These are phyloP conservation scores for Pao palembangensis DNA, from an alignment of 2,113 vertebrate genomes.

Conservation along the genomic window DNA sequence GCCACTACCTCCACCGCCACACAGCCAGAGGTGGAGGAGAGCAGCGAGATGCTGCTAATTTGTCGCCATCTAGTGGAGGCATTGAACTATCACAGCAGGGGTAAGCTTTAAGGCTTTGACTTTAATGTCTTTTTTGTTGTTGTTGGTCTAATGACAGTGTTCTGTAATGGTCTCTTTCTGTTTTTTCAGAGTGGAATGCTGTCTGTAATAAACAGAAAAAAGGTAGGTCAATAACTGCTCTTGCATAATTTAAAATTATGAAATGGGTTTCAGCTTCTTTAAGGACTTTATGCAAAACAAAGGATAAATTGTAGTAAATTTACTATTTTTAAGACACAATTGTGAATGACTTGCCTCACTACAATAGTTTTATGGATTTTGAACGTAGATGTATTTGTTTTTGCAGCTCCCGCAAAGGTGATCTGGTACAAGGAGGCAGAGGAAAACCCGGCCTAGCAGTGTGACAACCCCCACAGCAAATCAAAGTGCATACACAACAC, in stretches of 20 bases:
- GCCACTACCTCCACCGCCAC: slow-evolving; percentile 20
- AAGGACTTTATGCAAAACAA: background rate
- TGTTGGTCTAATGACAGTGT: background rate
- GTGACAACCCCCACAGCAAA: slow-evolving; percentile 20
- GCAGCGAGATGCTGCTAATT: slow-evolving; percentile 72
- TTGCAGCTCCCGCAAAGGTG: slow-evolving; percentile 71
- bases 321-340: too few species aligned
- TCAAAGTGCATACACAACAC: slow-evolving; percentile 15
- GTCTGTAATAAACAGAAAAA: slow-evolving; percentile 72
- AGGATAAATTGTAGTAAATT: too few species aligned
- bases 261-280: background rate
- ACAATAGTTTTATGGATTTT: background rate
- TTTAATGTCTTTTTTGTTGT: background rate
- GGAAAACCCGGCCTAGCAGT: slow-evolving; percentile 69
- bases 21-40: slow-evolving; percentile 41
- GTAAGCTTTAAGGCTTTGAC: slow-evolving; percentile 37
- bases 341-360: too few species aligned
- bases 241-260: too few species aligned
- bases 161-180: background rate
- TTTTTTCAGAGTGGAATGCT: slow-evolving; percentile 74
- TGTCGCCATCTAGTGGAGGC: slow-evolving; percentile 77
- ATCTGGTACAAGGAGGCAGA: slow-evolving; percentile 72
- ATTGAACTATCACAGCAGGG: slow-evolving; percentile 74
- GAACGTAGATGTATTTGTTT: background rate
- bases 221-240: slow-evolving; percentile 58